These are phyloP conservation scores for Cantharis rufa DNA, from an alignment of 2,888 invertebrate genomes.

Conservation along the genomic window DNA sequence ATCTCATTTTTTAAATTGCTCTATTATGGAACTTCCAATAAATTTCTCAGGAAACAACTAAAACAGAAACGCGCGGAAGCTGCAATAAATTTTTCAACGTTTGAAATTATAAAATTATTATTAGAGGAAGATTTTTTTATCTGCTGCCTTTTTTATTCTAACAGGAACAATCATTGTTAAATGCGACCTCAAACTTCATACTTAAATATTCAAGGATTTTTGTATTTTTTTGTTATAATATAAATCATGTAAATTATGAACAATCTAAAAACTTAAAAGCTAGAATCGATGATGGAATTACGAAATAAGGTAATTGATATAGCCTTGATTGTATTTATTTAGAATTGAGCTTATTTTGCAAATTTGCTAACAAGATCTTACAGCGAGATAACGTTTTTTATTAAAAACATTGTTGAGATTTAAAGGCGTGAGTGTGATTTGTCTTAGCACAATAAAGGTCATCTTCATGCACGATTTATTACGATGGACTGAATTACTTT, in stretches of 20 bases:
- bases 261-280: conserved; percentile 6
- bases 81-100: not conserved
- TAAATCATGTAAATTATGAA: conserved; percentile 6
- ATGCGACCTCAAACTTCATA: conserved; percentile 13
- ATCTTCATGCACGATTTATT: conserved; percentile 18
- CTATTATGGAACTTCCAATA: not conserved
- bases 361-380: not conserved
- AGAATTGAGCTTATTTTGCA: not conserved
- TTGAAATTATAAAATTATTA: not conserved
- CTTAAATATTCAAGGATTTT: conserved; percentile 8
- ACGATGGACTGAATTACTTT: not conserved
- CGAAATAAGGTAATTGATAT: conserved; percentile 4
- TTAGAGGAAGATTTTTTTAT: not conserved
- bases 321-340: conserved; percentile 4
- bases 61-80: not conserved
- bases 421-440: conserved; percentile 6
- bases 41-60: not conserved
- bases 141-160: not conserved
- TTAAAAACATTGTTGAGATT: not conserved
- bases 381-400: not conserved
- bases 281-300: conserved; percentile 11
- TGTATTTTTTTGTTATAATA: not conserved
- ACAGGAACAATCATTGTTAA: not conserved
- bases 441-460: conserved; percentile 11
- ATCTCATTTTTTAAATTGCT: not conserved